phyloP scores from a whole-genome alignment of 2,113 vertebrate genomes.

The Spheniscus mendiculus region DNA sequence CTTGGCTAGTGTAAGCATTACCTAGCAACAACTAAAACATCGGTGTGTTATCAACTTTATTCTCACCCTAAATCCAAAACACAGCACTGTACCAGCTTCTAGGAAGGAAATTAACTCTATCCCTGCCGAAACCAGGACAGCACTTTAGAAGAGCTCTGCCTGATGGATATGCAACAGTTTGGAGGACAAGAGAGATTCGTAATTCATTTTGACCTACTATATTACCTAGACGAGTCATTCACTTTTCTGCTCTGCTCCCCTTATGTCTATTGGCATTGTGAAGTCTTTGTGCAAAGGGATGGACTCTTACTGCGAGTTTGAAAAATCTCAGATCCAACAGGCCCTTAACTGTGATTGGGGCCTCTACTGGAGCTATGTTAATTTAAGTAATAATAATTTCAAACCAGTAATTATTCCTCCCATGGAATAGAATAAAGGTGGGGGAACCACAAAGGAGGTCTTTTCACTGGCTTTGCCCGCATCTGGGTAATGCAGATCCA shows the following conservation, averaged over 20 bases:
- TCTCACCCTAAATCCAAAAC: no score
- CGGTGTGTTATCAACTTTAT: no score
- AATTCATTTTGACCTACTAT: background rate
- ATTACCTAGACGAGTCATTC: background rate
- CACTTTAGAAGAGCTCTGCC: background rate
- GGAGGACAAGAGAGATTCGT: background rate
- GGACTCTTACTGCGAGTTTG: background rate
- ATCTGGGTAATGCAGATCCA: background rate
- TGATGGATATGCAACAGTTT: background rate
- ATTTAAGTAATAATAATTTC: background rate
- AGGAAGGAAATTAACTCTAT: no score
- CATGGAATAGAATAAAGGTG: background rate
- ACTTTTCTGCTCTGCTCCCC: background rate
- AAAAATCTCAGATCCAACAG: background rate
- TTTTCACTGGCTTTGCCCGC: background rate
- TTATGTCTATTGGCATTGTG: background rate
- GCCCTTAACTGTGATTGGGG: background rate
- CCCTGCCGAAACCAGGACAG: no score
- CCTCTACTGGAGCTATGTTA: background rate
- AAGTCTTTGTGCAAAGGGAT: background rate
- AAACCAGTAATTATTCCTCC: background rate
- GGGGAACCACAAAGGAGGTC: accelerated
- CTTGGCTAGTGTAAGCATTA: no score
- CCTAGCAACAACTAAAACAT: no score
- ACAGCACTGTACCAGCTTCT: no score